Percentiles rank a stretch among this genome's conserved stretches.
Evolutionary conservation across 2,888 invertebrate genomes (phyloP).

Genomic region (Scrobipalpa atriplicella): DNA sequence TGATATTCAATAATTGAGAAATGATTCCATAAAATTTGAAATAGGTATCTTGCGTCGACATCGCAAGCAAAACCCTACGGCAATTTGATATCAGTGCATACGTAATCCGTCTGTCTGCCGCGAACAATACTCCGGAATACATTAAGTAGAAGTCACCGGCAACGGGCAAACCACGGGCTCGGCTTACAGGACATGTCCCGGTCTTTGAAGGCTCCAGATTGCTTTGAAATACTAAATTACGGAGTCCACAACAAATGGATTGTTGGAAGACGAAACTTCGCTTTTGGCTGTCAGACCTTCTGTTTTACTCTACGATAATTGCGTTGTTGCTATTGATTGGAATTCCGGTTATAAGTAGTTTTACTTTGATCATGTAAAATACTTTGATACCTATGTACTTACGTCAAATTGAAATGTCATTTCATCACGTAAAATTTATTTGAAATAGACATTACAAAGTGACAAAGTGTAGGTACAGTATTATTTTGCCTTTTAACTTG

Average conservation of each 20-base stretch:
- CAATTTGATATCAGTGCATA: conserved; percentile 60
- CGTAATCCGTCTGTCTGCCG: conserved; percentile 66
- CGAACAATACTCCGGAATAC: conserved; percentile 74
- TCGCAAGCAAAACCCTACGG: conserved; percentile 47
- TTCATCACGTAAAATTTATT: too few species aligned
- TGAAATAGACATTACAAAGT: too few species aligned
- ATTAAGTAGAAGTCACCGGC: conserved; percentile 67
- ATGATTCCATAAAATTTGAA: background rate
- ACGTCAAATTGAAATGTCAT: too few species aligned
- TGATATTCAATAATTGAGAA: too few species aligned
- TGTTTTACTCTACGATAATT: background rate
- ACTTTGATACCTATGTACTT: too few species aligned
- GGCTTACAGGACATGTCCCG: conserved; percentile 38
- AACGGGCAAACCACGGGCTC: conserved; percentile 47
- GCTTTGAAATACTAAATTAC: conserved; percentile 29
- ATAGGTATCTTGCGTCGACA: conserved; percentile 51
- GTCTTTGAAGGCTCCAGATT: conserved; percentile 43
- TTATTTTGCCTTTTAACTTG: too few species aligned
- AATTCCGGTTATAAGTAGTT: background rate
- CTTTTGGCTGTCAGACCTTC: background rate
- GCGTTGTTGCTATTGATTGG: conserved; percentile 1
- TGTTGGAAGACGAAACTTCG: background rate
- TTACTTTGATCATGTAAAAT: too few species aligned
- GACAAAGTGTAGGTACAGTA: too few species aligned
- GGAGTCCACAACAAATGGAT: conserved; percentile 12